Percentiles rank a stretch among this genome's conserved stretches.
phyloP scores from a whole-genome alignment of 2,113 vertebrate genomes.

The Grantiella picta region DNA sequence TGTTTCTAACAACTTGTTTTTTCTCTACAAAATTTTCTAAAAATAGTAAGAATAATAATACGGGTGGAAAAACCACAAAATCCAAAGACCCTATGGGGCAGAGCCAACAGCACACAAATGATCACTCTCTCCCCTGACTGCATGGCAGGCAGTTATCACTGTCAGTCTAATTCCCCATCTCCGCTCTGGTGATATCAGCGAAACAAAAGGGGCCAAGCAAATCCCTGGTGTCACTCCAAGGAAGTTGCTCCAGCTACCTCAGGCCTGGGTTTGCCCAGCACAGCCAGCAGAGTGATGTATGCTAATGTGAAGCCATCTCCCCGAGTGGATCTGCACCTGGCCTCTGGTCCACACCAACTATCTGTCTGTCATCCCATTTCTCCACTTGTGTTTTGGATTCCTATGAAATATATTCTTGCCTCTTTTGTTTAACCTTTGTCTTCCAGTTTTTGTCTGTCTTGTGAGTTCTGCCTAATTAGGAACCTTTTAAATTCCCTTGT shows the following conservation, averaged over 20 bases:
- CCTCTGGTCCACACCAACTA: neutral
- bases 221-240: neutral
- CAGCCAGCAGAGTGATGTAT: neutral
- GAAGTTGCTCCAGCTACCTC: neutral
- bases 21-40: neutral
- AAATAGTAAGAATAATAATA: neutral
- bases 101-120: neutral
- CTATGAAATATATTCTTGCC: constrained; percentile 7
- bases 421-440: constrained; percentile 54
- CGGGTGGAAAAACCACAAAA: fast-evolving
- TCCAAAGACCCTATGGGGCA: neutral
- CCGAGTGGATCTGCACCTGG: neutral
- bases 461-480: constrained; percentile 63
- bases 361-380: neutral
- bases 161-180: neutral
- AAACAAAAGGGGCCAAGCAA: neutral
- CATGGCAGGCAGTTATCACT: neutral
- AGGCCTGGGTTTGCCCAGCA: neutral
- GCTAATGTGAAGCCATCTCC: neutral
- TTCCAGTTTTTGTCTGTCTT: constrained; percentile 38
- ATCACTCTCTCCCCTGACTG: neutral
- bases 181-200: neutral
- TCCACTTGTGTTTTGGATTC: neutral
- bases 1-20: neutral
- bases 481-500: constrained; percentile 46